Evolutionary conservation across 2,888 invertebrate genomes (phyloP), one percentile per base, ranked within the genome.

Genomic region (Drosophila neotestacea): DNA sequence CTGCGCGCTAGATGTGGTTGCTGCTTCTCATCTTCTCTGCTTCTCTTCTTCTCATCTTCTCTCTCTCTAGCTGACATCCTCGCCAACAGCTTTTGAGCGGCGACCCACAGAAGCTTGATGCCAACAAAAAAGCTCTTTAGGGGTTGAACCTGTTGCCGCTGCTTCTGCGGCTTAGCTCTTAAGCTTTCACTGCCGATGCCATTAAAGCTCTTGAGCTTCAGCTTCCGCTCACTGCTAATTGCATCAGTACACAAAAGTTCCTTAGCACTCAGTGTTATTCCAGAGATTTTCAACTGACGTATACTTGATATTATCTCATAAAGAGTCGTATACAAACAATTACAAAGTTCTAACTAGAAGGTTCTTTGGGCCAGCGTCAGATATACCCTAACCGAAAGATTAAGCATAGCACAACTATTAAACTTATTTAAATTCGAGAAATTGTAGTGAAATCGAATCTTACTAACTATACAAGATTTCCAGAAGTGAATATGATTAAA

Each of bases 101-200:
- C 7, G 9, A 5, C n/a, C 30, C 34, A 6, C 11, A 16, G 22
- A 38, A 59, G 42, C 58, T 47, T 1, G 5, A 27, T 6, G 11
- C 22, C 38, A 42, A 22, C 2, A 30, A 36, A 22, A 65, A 77
- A 58, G 58, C 58, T 36, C 11, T 70, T 73, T 76, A 77, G 61
- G 77, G 77, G 77, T 77, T 77, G 78, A 70, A 77, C 77, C 77
- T 77, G 77, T 77, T 77, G 77, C 78, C 51, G 60, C 28, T 39
- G 30, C 4, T 6, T 10, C 36, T n/a, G 50, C 1, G 6, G 32
- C 13, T 36, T 13, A 47, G 28, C 38, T 38, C 16, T 9, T 10
- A 38, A 38, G 28, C 56, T 56, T 30, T 44, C n/a, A 32, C 27
- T 10, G 52, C 16, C 54, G 10, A 22, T 7, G 32, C 9, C 32